Conservation (phyloP, 2,113 vertebrate species). For the Empidonax alnorum region DNA sequence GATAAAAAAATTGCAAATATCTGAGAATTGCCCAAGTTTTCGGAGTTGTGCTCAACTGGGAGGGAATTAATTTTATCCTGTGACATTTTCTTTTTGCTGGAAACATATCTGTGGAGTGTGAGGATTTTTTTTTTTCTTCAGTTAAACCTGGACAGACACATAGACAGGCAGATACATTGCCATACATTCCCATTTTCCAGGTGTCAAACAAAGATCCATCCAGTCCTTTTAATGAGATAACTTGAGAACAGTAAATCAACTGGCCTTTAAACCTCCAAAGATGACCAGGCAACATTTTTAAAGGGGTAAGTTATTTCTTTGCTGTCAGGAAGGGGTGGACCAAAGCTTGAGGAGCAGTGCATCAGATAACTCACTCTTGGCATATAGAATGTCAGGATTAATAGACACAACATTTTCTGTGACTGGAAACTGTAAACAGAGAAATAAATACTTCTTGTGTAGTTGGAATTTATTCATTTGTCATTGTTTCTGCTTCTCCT, state of each 20-base stretch:
- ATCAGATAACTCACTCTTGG: background rate
- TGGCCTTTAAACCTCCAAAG: background rate
- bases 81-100: background rate
- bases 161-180: background rate
- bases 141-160: background rate
- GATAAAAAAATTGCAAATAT: background rate
- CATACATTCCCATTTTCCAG: background rate
- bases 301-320: background rate
- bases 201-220: background rate
- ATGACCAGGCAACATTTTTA: background rate
- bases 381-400: background rate
- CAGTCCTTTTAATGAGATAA: background rate
- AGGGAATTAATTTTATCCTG: background rate
- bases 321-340: background rate
- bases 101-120: background rate
- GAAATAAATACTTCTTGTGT: background rate
- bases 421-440: background rate
- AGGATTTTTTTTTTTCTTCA: background rate
- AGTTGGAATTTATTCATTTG: background rate
- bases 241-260: background rate
- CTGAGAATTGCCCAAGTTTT: background rate
- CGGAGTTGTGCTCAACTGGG: background rate
- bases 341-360: background rate
- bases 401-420: background rate
- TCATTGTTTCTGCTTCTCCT: background rate